Conservation (phyloP, 2,888 invertebrate genomes). For the Cybosia mesomella region DNA sequence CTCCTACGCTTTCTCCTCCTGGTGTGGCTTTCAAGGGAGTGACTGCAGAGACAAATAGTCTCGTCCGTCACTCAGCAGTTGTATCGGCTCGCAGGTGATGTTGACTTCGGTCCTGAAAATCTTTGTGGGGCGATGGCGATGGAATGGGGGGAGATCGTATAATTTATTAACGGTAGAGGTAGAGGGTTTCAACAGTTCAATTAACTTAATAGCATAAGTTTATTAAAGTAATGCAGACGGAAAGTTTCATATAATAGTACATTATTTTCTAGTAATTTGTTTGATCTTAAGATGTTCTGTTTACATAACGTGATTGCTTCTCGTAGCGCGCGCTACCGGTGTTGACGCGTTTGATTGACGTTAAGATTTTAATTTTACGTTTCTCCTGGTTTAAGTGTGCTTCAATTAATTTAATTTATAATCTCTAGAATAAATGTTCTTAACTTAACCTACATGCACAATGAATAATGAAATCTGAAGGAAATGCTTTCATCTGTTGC, state of each 20-base stretch:
- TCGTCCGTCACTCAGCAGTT: too few species aligned
- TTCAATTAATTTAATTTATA: neutral
- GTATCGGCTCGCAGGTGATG: too few species aligned
- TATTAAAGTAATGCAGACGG: neutral
- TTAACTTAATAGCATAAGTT: slow-evolving; percentile 1
- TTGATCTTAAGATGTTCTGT: neutral
- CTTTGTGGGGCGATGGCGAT: too few species aligned
- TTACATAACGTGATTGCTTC: slow-evolving; percentile 8
- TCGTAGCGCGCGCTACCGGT: neutral
- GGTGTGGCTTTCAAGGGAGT: too few species aligned
- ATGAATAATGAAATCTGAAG: neutral
- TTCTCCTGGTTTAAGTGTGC: neutral
- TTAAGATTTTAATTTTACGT: neutral
- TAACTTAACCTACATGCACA: neutral
- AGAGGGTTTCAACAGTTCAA: neutral
- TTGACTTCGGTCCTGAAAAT: too few species aligned
- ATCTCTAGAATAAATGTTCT: neutral
- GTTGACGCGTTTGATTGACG: neutral
- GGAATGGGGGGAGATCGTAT: too few species aligned
- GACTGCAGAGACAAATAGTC: too few species aligned
- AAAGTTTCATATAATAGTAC: neutral
- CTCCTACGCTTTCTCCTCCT: too few species aligned
- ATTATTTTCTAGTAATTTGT: neutral
- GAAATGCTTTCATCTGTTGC: neutral
- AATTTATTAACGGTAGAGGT: neutral